Conservation (phyloP, 1,140 invertebrate genomes). For the Drosophila ogumai region DNA sequence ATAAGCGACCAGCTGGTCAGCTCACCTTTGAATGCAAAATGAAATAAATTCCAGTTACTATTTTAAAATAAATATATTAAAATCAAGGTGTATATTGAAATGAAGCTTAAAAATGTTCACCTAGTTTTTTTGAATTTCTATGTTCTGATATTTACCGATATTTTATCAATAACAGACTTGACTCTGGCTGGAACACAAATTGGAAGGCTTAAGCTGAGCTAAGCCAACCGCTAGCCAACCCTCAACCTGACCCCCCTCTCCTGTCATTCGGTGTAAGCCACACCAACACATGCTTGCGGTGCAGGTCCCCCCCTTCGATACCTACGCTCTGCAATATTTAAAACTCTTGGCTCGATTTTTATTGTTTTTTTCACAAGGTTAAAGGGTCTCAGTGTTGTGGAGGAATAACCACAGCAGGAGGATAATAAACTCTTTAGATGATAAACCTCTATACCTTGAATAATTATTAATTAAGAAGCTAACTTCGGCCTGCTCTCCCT, state of each 20-base stretch:
- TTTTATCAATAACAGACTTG: slow-evolving; percentile 5
- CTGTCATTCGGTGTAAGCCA: not conserved
- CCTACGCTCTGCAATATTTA: slow-evolving; percentile 35
- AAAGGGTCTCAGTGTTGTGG: not conserved
- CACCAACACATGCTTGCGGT: slow-evolving; percentile 18
- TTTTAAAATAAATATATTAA: not conserved
- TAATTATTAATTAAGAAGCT: no score
- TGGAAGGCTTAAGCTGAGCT: slow-evolving; percentile 28
- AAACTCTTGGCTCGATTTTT: slow-evolving; percentile 36
- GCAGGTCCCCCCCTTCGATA: slow-evolving; percentile 1
- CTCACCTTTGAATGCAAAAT: not conserved
- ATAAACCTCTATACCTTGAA: no score
- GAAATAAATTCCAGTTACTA: not conserved
- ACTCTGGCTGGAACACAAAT: slow-evolving; percentile 15
- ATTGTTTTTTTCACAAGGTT: slow-evolving; percentile 26
- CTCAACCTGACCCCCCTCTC: not conserved
- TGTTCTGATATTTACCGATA: not conserved
- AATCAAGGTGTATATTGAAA: no score
- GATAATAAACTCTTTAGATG: no score
- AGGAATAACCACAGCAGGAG: not conserved
- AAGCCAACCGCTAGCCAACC: slow-evolving; percentile 9
- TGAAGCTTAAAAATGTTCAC: no score
- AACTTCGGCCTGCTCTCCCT: no score
- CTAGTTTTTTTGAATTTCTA: not conserved
- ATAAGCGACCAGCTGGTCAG: not conserved